Evolutionary conservation across 2,113 vertebrate species (phyloP), one percentile per base, ranked within the genome.

Genomic region (Falcunculus frontatus): DNA sequence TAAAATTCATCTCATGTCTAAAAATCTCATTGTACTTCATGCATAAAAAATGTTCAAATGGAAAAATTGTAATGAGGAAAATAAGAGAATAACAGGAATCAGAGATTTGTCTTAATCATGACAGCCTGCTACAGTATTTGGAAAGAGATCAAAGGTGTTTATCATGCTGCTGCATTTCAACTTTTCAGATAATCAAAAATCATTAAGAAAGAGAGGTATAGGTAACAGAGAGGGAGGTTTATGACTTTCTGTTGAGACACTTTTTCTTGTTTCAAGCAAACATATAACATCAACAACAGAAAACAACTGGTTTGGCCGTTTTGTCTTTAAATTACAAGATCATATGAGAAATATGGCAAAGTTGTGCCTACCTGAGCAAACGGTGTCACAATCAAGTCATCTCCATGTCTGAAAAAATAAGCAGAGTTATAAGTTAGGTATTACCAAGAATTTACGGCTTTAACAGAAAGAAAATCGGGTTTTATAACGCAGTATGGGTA

Each of bases 351-450:
- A 70, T 59, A 90, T 0, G 15, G n/a, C 49, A 87, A 89, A 92
- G 46, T 39, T 76, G n/a, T 32, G 67, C 99, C 98, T 98, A 99
- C 99, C 99, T 99, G 99, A 98, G 99, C 99, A 98, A 99, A 99
- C 65, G 99, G 99, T 59, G 99, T 99, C 98, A 99, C 99, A 98
- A 99, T 99, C 98, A 99, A 99, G 98, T 99, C 99, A 98, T 99
- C 99, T 97, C 99, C 99, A 55, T 99, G 99, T 98, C 99, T 99
- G 98, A 91, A 98, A 96, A 98, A 98, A 98, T 13, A 97, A 97
- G 95, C 26, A 96, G 84, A 95, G 56, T 67, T 74, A 16, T 29
- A 32, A 53, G 69, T 97, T 94, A 97, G 95, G 53, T 47, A 72
- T 37, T 68, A 63, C 6, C 25, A 41, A 47, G 49, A 81, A 80